Base-by-base conservation (phyloP, 2,888 invertebrate species). In the Lypha dubia region DNA sequence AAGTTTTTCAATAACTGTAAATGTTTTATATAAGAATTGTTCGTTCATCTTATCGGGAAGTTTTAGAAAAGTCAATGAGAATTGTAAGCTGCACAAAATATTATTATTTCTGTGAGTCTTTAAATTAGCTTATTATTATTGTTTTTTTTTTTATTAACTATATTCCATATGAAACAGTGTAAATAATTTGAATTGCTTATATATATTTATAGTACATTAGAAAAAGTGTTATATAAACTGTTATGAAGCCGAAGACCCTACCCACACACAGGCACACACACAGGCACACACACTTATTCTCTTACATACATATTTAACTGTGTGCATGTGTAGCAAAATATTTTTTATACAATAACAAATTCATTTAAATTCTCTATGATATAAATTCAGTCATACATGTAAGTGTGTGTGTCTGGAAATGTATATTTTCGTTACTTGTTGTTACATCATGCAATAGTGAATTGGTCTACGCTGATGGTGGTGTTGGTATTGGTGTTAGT, bases 321-420 rank as follows among this genome's bases (percentile, higher is more conserved):
- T 41, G 15, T 49, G 17, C n/a, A 46, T 67, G 35, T 44, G 24
- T 17, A 15, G 15, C 0, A 49, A 68, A 51, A 74, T 5, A 38
- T 51, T n/a, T 73, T 80, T 73, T 67, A 15, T 46, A 62, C 63
- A 75, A 75, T 65, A 70, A 49, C 46, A 73, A 44, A 60, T 67
- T 62, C 51, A 67, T 73, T 67, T 51, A 51, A 67, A 74, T 38
- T 67, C 38, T 20, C 13, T 9, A 41, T 58, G 0, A n/a, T n/a
- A 35, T 7, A 41, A 20, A 53, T 58, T 22, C 56, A 35, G 7
- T 22, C 41, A 17, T 7, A 32, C 24, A 58, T 41, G 17, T 13
- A 15, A n/a, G n/a, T n/a, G n/a, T n/a, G n/a, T n/a, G n/a, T n/a
- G n/a, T 3, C 11, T 62, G 38, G 28, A 44, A n/a, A 28, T 8